Base-by-base conservation (phyloP, 2,113 vertebrate genomes). In the Sigmodon hispidus region DNA sequence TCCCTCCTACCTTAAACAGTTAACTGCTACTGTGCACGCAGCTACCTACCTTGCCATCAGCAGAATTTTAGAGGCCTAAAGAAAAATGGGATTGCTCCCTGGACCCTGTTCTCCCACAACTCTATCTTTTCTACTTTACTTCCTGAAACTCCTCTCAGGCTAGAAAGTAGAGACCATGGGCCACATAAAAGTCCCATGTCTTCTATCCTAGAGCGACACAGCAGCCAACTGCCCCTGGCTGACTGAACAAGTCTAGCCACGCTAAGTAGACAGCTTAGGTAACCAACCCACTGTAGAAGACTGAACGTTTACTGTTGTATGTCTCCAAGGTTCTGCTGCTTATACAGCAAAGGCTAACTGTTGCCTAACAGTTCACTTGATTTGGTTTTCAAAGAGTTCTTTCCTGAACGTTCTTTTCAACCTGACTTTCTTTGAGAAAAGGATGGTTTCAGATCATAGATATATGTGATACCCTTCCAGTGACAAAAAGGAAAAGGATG, bases 351-450 rank as follows among this genome's bases (percentile, higher is more conserved):
- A 76, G 15, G 55, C 31, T 85, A 69, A 69, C 5, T 24, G 48
- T 90, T 19, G 36, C 0, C 2, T 9, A 57, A 69, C 36, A 29
- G 17, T 29, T 83, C 24, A 89, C 72, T 79, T 93, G 43, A 87
- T 86, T 90, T 95, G 16, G 17, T 89, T 96, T 45, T 43, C n/a
- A 95, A 65, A 90, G 63, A 34, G 36, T 7, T 93, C 69, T 83
- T 90, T 94, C n/a, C 72, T 61, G 3, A 97, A 10, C 6, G 93
- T 94, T 96, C 55, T 26, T 92, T 55, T 77, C 21, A 73, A 93
- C 11, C 40, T 34, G 40, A 83, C 63, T 75, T 59, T 94, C 34
- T 48, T 16, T 89, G n/a, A 93, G 61, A 70, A 86, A 93, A 83
- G 16, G 29, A 40, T 83, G 17, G 70, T 52, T 73, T 92, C 69